These are phyloP conservation scores for Stegophylla sp. DNA, from an alignment of 2,888 invertebrate genomes.

Conservation along the genomic window DNA sequence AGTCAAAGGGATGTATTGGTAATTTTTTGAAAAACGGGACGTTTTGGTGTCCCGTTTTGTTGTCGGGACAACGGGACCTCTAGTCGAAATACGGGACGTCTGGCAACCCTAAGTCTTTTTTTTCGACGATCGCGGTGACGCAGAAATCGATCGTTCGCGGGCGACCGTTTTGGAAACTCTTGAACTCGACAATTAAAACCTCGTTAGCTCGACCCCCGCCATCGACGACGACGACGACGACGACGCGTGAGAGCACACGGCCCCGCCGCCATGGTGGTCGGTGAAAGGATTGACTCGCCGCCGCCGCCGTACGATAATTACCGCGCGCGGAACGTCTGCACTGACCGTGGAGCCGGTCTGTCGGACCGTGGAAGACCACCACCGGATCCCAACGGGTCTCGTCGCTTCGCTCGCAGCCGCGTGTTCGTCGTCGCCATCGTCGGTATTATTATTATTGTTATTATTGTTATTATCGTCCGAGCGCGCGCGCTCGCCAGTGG, in stretches of 20 bases:
- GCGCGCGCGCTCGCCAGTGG: constrained; percentile 4
- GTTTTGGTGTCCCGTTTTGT: no score
- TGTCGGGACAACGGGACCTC: no score
- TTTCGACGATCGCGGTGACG: not conserved
- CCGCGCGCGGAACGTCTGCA: constrained; percentile 22
- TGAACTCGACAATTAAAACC: no score
- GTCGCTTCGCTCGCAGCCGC: not conserved
- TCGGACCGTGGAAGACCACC: constrained; percentile 19
- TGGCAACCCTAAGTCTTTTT: no score
- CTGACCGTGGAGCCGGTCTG: constrained; percentile 39
- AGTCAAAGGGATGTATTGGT: no score
- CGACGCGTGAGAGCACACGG: not conserved
- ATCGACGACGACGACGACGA: not conserved
- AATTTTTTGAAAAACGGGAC: no score
- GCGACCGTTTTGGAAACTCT: no score
- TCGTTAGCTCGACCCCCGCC: no score
- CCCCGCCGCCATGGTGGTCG: not conserved
- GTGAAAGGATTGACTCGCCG: constrained; percentile 32
- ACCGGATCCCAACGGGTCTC: constrained; percentile 13
- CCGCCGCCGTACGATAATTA: constrained; percentile 32
- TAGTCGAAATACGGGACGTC: no score
- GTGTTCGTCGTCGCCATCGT: not conserved
- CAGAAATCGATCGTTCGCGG: no score
- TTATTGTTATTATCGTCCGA: not conserved
- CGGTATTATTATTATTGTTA: no score